These are phyloP conservation scores for Heliangelus exortis DNA, from an alignment of 2,797 vertebrate genomes.

Conservation along the genomic window DNA sequence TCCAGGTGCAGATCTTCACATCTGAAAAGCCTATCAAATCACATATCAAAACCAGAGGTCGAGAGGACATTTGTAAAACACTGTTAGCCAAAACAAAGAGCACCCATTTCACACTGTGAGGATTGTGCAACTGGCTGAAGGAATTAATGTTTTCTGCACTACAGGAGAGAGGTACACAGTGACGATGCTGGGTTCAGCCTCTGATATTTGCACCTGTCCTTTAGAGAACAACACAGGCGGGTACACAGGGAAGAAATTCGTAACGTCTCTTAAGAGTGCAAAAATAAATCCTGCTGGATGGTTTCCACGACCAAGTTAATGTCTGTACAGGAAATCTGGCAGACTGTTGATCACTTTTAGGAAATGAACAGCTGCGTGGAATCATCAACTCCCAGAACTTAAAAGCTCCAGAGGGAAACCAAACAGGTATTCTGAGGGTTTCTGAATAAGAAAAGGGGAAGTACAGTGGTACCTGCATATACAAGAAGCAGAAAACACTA, in stretches of 20 bases:
- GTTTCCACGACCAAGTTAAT: slow-evolving; percentile 1
- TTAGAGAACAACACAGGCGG: not conserved
- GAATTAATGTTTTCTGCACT: not conserved
- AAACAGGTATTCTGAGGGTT: not conserved
- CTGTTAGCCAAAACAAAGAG: not conserved
- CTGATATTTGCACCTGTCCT: not conserved
- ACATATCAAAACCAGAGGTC: not conserved
- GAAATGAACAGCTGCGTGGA: not conserved
- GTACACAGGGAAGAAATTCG: not conserved
- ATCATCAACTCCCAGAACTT: not conserved
- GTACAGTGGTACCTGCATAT: not conserved
- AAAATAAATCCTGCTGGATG: slow-evolving; percentile 19
- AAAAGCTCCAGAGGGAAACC: not conserved
- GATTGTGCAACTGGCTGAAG: not conserved
- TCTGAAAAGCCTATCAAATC: not conserved
- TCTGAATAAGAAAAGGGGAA: not conserved
- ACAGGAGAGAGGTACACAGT: not conserved
- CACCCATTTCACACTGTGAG: too few species aligned
- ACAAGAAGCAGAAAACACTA: not conserved
- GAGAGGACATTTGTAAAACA: not conserved
- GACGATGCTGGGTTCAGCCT: not conserved
- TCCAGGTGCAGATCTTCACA: not conserved
- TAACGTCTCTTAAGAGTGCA: not conserved
- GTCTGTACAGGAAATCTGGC: slow-evolving; percentile 57
- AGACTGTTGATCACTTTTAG: slow-evolving; percentile 28